These are phyloP conservation scores for Rhizoglyphus robini DNA, from an alignment of 1,140 invertebrate genomes.

Conservation along the genomic window DNA sequence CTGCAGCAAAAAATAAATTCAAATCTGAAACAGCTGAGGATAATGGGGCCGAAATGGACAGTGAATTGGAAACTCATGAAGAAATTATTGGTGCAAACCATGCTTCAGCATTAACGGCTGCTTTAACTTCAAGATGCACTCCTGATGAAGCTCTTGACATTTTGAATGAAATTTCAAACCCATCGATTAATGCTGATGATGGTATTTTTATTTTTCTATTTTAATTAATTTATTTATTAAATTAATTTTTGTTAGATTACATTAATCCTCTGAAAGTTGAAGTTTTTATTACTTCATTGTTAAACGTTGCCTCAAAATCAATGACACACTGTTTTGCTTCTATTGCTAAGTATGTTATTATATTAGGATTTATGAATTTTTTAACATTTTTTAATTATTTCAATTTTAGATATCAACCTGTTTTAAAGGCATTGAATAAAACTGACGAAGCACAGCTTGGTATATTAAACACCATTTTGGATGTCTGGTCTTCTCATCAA, in stretches of 20 bases:
- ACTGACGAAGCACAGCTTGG: slow-evolving; percentile 91
- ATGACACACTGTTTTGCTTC: slow-evolving; percentile 96
- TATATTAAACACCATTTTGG: slow-evolving; percentile 79
- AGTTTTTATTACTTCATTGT: slow-evolving; percentile 84
- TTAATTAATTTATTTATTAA: not conserved
- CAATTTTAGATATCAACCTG: slow-evolving; percentile 58
- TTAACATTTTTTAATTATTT: slow-evolving; percentile 12
- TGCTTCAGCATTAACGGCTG: slow-evolving; percentile 65
- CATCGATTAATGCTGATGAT: slow-evolving; percentile 1
- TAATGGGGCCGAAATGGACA: not conserved
- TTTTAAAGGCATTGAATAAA: slow-evolving; percentile 80
- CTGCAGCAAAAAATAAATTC: slow-evolving; percentile 39
- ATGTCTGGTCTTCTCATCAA: slow-evolving; percentile 83
- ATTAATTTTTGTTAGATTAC: slow-evolving; percentile 1
- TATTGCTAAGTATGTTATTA: slow-evolving; percentile 58
- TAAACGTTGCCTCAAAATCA: slow-evolving; percentile 86
- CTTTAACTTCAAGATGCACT: slow-evolving; percentile 72
- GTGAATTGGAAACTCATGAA: not conserved
- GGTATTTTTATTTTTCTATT: not conserved
- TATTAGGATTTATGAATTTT: slow-evolving; percentile 14
- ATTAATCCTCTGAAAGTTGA: slow-evolving; percentile 88
- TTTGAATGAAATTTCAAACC: slow-evolving; percentile 42
- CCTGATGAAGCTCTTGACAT: slow-evolving; percentile 79
- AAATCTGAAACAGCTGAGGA: slow-evolving; percentile 30
- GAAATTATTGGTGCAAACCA: not conserved